Evolutionary conservation across 2,113 vertebrate genomes (phyloP).

Genomic region (Tauraco erythrolophus): DNA sequence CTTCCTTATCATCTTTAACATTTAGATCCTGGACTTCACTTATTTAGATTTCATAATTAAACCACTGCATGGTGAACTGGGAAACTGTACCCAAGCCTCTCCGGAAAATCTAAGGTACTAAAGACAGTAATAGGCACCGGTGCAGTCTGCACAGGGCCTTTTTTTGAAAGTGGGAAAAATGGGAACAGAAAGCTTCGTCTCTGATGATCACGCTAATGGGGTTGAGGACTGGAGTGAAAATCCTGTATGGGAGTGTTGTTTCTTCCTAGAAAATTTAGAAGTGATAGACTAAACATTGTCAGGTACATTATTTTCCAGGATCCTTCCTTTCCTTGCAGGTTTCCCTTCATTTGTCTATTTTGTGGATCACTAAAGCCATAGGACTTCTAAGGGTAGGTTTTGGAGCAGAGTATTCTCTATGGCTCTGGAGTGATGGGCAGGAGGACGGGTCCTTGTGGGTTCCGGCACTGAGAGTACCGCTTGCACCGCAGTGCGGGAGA

Average conservation of each 20-base stretch:
- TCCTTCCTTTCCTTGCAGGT: not conserved
- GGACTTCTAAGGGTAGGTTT: not conserved
- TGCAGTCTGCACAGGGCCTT: not conserved
- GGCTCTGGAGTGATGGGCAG: not conserved
- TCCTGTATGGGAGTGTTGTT: not conserved
- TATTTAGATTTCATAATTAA: not conserved
- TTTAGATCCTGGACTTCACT: not conserved
- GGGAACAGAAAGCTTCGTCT: not conserved
- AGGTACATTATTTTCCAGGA: not conserved
- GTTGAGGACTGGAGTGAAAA: not conserved
- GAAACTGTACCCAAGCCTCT: not conserved
- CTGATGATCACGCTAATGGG: not conserved
- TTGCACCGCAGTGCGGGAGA: not conserved
- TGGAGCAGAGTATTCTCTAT: not conserved
- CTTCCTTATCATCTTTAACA: not conserved
- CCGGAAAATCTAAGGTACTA: not conserved
- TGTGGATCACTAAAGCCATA: not conserved
- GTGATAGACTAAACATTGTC: not conserved
- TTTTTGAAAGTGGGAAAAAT: not conserved
- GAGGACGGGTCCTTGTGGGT: not conserved
- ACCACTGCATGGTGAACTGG: not conserved
- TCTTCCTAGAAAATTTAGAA: not conserved
- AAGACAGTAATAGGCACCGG: not conserved
- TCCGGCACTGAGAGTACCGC: not conserved
- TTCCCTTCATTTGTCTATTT: not conserved